Conservation (phyloP, 2,113 vertebrate genomes). For the Prunella fulvescens region DNA sequence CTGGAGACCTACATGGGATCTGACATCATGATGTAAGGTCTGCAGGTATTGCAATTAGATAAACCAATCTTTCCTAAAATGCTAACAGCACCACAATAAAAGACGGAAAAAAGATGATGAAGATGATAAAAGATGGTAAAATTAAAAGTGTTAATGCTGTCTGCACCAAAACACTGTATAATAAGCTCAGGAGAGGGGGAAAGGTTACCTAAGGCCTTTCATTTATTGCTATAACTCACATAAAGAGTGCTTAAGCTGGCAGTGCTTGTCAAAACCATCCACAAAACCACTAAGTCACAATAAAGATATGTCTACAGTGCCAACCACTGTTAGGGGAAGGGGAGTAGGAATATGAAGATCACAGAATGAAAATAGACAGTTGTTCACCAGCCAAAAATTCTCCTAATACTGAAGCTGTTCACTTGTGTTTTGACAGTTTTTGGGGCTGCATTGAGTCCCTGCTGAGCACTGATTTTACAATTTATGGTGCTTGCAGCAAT, state of each 20-base stretch:
- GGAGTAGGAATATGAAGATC: not conserved
- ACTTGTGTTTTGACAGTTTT: not conserved
- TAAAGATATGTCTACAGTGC: not conserved
- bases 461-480: not conserved
- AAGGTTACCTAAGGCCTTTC: not conserved
- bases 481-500: not conserved
- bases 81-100: not conserved
- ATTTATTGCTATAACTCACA: not conserved
- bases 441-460: not conserved
- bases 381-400: not conserved
- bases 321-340: not conserved
- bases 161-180: not conserved
- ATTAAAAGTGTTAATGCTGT: not conserved
- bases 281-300: not conserved
- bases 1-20: accelerated
- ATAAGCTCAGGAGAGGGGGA: not conserved
- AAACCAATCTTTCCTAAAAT: not conserved
- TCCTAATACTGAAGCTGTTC: not conserved
- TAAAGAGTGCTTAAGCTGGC: not conserved
- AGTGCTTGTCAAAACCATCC: not conserved
- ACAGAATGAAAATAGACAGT: not conserved
- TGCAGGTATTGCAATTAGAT: not conserved
- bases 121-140: not conserved
- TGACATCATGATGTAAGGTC: not conserved
- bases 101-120: not conserved